phyloP scores from a whole-genome alignment of 2,113 vertebrate species.

The Campylomormyrus numenius region DNA sequence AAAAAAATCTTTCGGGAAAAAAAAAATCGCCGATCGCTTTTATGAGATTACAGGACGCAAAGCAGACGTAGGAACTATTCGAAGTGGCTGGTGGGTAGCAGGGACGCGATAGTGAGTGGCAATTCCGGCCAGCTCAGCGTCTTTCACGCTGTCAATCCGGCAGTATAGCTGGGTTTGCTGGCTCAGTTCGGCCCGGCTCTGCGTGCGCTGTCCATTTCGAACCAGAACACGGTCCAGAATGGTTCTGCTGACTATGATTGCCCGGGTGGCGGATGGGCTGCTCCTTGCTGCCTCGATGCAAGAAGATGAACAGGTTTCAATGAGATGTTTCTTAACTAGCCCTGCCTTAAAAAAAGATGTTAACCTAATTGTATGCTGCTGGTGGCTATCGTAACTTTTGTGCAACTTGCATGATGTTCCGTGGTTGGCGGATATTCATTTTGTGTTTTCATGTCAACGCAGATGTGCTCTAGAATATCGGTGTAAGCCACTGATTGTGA shows the following conservation, averaged over 20 bases:
- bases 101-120: slow-evolving; percentile 10
- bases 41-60: neutral
- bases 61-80: slow-evolving; percentile 6
- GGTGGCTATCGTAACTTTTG: neutral
- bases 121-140: slow-evolving; percentile 34
- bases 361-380: neutral
- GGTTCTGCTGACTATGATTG: slow-evolving; percentile 73
- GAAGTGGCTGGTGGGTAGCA: neutral
- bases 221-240: slow-evolving; percentile 36
- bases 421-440: neutral
- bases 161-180: neutral
- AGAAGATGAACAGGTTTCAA: slow-evolving; percentile 68
- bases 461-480: neutral
- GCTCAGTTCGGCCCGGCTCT: neutral
- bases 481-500: neutral
- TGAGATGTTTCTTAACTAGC: neutral
- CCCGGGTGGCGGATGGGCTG: slow-evolving; percentile 67
- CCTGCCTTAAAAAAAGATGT: neutral
- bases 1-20: neutral
- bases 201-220: neutral
- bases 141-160: slow-evolving; percentile 13
- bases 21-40: neutral
- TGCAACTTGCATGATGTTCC: neutral
- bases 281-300: slow-evolving; percentile 73
- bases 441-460: neutral